Conservation (phyloP, 2,797 vertebrate genomes). For the Gymnocypris eckloni region DNA sequence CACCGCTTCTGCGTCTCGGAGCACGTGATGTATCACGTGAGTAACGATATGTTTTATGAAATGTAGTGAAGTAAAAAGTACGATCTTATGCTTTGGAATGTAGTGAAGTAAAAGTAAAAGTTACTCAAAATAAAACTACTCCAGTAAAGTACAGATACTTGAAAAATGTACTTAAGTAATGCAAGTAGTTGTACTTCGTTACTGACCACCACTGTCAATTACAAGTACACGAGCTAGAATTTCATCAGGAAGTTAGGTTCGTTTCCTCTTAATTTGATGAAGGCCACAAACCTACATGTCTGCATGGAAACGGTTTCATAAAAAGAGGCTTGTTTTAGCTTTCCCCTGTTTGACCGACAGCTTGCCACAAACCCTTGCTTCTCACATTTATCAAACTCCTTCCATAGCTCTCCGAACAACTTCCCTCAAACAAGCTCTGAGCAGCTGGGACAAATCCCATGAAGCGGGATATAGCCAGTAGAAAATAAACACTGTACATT, state of each 20-base stretch:
- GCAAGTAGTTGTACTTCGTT: too few relatives aligned
- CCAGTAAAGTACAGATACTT: too few relatives aligned
- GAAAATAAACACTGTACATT: constrained; percentile 61
- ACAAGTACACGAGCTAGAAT: constrained; percentile 77
- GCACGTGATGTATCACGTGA: too few relatives aligned
- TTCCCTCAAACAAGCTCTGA: constrained; percentile 49
- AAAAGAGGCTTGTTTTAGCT: constrained; percentile 74
- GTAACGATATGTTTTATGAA: too few relatives aligned
- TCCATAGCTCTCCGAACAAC: constrained; percentile 44
- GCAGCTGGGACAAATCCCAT: constrained; percentile 58
- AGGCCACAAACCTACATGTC: constrained; percentile 29
- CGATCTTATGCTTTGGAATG: too few relatives aligned
- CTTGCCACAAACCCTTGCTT: constrained; percentile 65
- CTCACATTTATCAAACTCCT: constrained; percentile 68
- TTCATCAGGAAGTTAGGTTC: constrained; percentile 83
- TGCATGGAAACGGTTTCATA: constrained; percentile 52
- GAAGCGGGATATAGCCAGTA: constrained; percentile 34
- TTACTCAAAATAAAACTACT: too few relatives aligned
- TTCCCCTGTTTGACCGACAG: constrained; percentile 63
- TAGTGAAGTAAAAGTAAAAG: too few relatives aligned
- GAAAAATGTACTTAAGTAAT: too few relatives aligned
- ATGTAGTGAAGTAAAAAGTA: too few relatives aligned
- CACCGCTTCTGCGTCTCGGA: too few relatives aligned
- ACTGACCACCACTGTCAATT: too few relatives aligned
- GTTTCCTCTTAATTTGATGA: constrained; percentile 48